Percentiles rank a stretch among this genome's conserved stretches.
These are phyloP conservation scores for Tetranychus piercei DNA, from an alignment of 2,888 invertebrate species.

Conservation along the genomic window DNA sequence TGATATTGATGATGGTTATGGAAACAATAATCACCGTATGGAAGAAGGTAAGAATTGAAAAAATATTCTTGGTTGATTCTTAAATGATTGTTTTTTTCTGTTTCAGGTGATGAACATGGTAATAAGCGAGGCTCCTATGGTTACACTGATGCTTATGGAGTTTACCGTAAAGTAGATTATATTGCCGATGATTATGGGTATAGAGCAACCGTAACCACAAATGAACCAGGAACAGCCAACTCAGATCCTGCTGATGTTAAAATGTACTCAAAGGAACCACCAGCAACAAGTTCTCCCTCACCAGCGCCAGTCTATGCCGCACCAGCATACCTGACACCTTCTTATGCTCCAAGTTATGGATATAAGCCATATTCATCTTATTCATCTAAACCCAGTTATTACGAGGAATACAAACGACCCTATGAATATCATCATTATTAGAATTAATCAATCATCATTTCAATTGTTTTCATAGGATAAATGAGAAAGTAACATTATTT, in stretches of 20 bases:
- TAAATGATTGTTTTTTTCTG: not conserved
- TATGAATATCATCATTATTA: not conserved
- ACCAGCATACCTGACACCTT: not conserved
- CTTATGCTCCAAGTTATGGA: not conserved
- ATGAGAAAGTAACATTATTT: too few relatives aligned
- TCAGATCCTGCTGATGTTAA: constrained; percentile 12
- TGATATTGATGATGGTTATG: constrained; percentile 16
- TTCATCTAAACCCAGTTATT: not conserved
- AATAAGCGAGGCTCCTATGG: constrained; percentile 15
- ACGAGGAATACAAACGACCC: not conserved
- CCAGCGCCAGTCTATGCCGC: not conserved
- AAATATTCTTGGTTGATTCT: not conserved
- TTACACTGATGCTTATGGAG: constrained; percentile 17
- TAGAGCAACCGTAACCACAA: constrained; percentile 13
- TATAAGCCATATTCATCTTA: not conserved
- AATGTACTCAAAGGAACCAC: constrained; percentile 10
- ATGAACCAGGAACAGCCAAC: constrained; percentile 14
- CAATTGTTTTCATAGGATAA: too few relatives aligned
- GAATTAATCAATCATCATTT: not conserved
- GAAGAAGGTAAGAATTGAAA: constrained; percentile 13
- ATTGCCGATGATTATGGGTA: constrained; percentile 17
- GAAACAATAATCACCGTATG: constrained; percentile 14
- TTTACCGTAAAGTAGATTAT: constrained; percentile 17
- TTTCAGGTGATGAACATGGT: constrained; percentile 10
- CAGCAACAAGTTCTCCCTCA: not conserved